Base-by-base conservation (phyloP, 2,113 vertebrate genomes). In the Fulica atra region DNA sequence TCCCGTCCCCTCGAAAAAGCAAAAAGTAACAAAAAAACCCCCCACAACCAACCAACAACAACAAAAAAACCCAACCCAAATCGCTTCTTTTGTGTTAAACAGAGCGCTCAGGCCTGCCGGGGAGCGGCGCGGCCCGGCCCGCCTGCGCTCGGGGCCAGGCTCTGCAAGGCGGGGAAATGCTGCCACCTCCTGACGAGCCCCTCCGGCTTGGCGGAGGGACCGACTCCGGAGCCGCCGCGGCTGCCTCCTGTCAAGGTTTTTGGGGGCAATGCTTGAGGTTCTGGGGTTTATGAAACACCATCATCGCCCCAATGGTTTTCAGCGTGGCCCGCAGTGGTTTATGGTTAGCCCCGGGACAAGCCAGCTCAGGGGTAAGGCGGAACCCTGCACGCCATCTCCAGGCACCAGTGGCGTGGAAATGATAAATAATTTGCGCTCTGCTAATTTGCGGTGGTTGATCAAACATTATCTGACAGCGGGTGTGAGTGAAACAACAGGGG, bases 131-230 rank as follows among this genome's bases (percentile, higher is more conserved):
- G 0, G 17, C 48, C 16, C 14, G n/a, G 28, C 33, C 16, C 61
- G n/a, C n/a, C n/a, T n/a, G n/a, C 20, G 26, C 44, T 7, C 10
- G 6, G 20, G 17, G 23, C 56, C 15, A 31, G n/a, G 66, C 66
- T 56, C 33, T 5, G 56, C 61, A 33, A 26, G 36, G 85, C 54
- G 48, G 76, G 87, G 74, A 87, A 12, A 68, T 96, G 96, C 95
- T 96, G 97, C 97, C 97, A 89, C 56, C 97, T 96, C 89, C 82
- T 25, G 97, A 84, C 76, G 50, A 31, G n/a, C 42, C 8, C 7
- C 61, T 40, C 57, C 1, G 4, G 61, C 21, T 48, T 23, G 21
- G 48, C 44, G 44, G 44, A 46, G 44, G 44, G 44, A 17, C 17
- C 44, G 17, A 46, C 21, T 48, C 48, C 48, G 21, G 21, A 23